Evolutionary conservation across 2,888 invertebrate genomes (phyloP), one percentile per base, ranked within the genome.

Genomic region (Diarsia mendica): DNA sequence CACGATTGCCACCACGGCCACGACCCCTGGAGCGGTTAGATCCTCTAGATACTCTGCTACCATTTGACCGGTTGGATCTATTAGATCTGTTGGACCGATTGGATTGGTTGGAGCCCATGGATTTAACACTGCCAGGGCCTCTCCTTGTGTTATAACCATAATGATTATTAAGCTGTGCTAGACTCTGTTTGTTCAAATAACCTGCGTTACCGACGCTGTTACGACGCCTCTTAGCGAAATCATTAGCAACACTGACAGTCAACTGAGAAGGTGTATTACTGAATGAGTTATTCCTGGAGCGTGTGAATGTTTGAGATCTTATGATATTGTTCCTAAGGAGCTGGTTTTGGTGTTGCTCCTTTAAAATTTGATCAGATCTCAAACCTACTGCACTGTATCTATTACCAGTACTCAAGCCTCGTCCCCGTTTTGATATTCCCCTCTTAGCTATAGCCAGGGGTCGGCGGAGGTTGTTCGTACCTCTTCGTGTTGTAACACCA

Each of bases 201-300:
- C 93, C 93, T 46, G 91, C 89, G 83, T 90, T 95, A 1, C 96
- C 96, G 71, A 95, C 90, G 87, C 96, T 95, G 81, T 96, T 96
- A 58, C 95, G 93, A 60, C 96, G 94, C 71, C 91, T 93, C 70
- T 92, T 94, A 2, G 89, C 89, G 87, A 96, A 94, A 82, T 96
- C 95, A 89, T 96, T 96, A 2, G 95, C 93, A 1, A 96, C 96
- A 89, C 95, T 96, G 10, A 96, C 96, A 69, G 96, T 95, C 20
- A 96, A 85, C 79, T 95, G 95, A 51, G 95, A 93, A 65, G 93
- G 90, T 64, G 94, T 91, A 86, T 80, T 77, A 73, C 90, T 93
- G 49, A 94, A 92, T 5, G 96, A 95, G 85, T 96, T 96, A 71
- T 95, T 94, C 75, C 95, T 92, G 28, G 96, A 96, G 11, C 96